Base-by-base conservation (phyloP, 1,140 invertebrate species). In the Octopus bimaculoides region DNA sequence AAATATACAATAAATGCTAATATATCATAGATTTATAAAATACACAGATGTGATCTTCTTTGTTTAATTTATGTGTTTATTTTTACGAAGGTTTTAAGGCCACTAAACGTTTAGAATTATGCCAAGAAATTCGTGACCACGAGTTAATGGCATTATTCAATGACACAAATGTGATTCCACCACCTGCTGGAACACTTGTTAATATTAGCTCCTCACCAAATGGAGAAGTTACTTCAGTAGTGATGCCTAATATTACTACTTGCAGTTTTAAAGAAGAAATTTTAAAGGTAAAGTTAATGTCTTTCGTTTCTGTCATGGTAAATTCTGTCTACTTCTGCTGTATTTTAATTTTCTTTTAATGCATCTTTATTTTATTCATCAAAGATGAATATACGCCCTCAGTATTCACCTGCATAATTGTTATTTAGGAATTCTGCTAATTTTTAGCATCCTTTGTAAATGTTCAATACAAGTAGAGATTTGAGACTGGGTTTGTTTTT, bases 131-230 rank as follows among this genome's bases (percentile, higher is more conserved):
- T 20, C 61, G 78, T 74, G 55, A 61, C n/a, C 4, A 66, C 14
- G 78, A 82, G 75, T 77, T 82, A 6, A 5, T 81, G 20, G 53
- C 78, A 5, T 54, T 82, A 14, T 83, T 83, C 55, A 83, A 83
- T 71, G 79, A 69, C 4, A 79, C 80, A 7, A 73, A 83, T 9
- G 41, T 80, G 14, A 41, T 20, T 7, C 69, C 78, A 10, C 82
- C 82, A 54, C 8, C 75, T 12, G 75, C 76, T 6, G 82, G 82
- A 53, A 73, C 71, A 1, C 9, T 53, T n/a, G 41, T 75, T 6
- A 75, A 75, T 53, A 52, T 75, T 14, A 75, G 20, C 74, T 52
- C 52, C 8, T 17, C 74, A 17, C 52, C 52, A 17, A 66, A 66
- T n/a, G 74, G 74, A 75, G 66, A 71, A 20, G 20, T 75, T 14